Percentiles rank a stretch among this genome's conserved stretches.
phyloP scores from a whole-genome alignment of 2,797 vertebrate species.

The Coluber constrictor region DNA sequence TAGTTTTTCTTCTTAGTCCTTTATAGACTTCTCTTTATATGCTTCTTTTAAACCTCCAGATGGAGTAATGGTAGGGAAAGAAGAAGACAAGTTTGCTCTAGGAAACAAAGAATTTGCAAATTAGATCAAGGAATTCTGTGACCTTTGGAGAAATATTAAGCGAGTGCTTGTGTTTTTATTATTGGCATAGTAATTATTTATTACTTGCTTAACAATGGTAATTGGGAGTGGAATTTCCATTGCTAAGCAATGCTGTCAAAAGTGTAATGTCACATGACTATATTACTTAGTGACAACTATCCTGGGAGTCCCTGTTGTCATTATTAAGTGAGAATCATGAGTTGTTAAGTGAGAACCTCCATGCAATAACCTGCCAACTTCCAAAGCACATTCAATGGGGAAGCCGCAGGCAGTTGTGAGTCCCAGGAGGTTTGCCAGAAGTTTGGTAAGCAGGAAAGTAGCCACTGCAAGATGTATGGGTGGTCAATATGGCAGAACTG shows the following conservation, averaged over 20 bases:
- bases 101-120: neutral
- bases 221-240: neutral
- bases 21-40: neutral
- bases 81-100: neutral
- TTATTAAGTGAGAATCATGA: neutral
- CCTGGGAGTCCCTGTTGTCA: neutral
- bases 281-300: neutral
- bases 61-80: neutral
- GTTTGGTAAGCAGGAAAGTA: neutral
- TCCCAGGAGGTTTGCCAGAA: neutral
- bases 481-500: neutral
- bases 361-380: neutral
- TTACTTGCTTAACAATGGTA: neutral
- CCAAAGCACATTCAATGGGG: neutral
- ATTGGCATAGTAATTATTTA: neutral
- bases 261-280: neutral
- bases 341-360: neutral
- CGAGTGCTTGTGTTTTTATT: neutral
- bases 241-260: neutral
- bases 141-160: neutral
- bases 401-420: neutral
- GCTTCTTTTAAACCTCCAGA: neutral
- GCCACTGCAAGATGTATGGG: neutral
- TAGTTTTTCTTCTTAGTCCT: neutral
- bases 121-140: neutral